These are phyloP conservation scores for Struthio camelus DNA, from an alignment of 2,113 vertebrate genomes.

Conservation along the genomic window DNA sequence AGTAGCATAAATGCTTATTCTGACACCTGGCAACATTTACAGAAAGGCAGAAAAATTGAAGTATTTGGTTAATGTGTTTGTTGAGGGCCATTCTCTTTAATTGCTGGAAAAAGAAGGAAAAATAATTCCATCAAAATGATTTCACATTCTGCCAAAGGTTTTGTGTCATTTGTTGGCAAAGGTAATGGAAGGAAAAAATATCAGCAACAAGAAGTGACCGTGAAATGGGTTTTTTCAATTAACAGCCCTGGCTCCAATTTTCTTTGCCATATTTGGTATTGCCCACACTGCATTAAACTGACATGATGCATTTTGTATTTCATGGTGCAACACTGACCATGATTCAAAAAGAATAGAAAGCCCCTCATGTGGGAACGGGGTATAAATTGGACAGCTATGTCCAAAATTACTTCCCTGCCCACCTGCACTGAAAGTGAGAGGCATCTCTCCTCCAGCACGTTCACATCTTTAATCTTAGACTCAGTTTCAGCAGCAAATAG, in stretches of 20 bases:
- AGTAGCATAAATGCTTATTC: not conserved
- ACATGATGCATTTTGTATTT: not conserved
- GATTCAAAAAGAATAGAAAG: not conserved
- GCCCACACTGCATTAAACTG: not conserved
- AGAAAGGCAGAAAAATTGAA: not conserved
- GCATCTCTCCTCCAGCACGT: not conserved
- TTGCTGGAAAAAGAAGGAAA: not conserved
- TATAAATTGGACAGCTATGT: not conserved
- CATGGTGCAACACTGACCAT: not conserved
- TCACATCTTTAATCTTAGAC: not conserved
- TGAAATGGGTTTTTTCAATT: not conserved
- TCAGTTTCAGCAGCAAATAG: not conserved
- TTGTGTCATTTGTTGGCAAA: slow-evolving; percentile 48
- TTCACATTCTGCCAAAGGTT: slow-evolving; percentile 1
- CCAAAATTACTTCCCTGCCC: not conserved
- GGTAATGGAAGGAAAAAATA: slow-evolving; percentile 51
- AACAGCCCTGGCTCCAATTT: not conserved
- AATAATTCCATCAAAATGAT: slow-evolving; percentile 3
- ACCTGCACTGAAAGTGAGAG: not conserved
- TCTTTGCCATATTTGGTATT: not conserved
- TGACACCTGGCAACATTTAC: not conserved
- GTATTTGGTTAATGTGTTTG: not conserved
- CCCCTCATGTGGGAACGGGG: not conserved
- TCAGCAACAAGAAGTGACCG: not conserved
- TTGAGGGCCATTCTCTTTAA: slow-evolving; percentile 19